Percentiles rank a stretch among this genome's conserved stretches.
phyloP scores from a whole-genome alignment of 2,797 vertebrate genomes.

The Mycteria americana region DNA sequence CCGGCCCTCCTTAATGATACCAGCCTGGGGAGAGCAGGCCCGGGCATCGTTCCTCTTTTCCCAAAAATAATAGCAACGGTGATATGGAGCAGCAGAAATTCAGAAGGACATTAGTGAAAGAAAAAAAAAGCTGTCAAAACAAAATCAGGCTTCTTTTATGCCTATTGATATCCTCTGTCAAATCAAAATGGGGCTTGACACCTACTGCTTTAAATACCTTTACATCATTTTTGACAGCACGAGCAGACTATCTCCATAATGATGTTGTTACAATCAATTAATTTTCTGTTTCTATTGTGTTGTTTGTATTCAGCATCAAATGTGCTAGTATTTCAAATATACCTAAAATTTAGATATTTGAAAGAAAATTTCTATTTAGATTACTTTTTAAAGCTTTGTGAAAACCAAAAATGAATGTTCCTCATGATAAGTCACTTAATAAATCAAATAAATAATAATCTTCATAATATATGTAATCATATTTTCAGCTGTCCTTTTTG shows the following conservation, averaged over 20 bases:
- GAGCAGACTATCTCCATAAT: background rate
- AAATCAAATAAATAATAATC: background rate
- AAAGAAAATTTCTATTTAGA: background rate
- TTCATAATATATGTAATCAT: background rate
- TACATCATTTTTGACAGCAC: background rate
- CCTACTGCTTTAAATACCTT: background rate
- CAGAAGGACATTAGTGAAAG: background rate
- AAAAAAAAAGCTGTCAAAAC: background rate
- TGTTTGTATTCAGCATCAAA: background rate
- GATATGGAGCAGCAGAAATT: background rate
- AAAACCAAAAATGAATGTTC: background rate
- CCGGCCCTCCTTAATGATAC: too few relatives aligned
- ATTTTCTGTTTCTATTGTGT: background rate
- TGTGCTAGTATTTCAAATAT: background rate
- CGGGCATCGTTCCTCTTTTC: fast-evolving
- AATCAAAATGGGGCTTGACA: background rate
- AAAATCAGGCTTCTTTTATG: background rate
- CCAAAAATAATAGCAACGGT: background rate
- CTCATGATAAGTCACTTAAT: background rate
- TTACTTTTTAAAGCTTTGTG: background rate
- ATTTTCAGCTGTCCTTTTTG: background rate
- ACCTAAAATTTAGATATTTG: background rate
- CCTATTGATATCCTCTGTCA: background rate
- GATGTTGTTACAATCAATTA: background rate
- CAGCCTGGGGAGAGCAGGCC: background rate